Evolutionary conservation across 2,888 invertebrate species (phyloP).

Genomic region (Unio pictorum): DNA sequence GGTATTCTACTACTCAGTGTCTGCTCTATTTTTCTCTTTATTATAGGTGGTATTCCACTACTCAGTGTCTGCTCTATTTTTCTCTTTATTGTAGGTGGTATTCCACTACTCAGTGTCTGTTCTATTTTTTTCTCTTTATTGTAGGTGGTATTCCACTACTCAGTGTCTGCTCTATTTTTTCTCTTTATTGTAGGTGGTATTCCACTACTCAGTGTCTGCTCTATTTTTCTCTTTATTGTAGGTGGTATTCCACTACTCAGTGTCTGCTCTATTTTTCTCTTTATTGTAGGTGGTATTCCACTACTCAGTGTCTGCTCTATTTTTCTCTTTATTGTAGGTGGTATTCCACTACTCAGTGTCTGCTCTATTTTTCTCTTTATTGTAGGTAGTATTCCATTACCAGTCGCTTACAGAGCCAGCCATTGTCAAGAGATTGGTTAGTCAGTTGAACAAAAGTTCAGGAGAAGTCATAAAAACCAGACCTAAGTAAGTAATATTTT

Average conservation of each 20-base stretch:
- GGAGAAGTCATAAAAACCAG: constrained; percentile 92
- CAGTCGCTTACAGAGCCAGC: constrained; percentile 94
- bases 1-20: constrained; percentile 82
- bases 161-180: neutral
- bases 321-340: too few relatives aligned
- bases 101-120: constrained; percentile 80
- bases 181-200: constrained; percentile 75
- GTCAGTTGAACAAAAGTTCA: constrained; percentile 90
- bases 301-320: constrained; percentile 72
- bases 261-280: neutral
- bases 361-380: constrained; percentile 2
- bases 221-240: constrained; percentile 35
- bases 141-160: constrained; percentile 85
- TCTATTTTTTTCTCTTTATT: constrained; percentile 7
- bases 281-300: constrained; percentile 81
- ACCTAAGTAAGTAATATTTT: constrained; percentile 78
- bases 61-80: constrained; percentile 9
- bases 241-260: constrained; percentile 85
- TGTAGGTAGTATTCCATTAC: constrained; percentile 85
- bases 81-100: constrained; percentile 74
- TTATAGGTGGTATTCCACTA: constrained; percentile 85
- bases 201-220: constrained; percentile 79
- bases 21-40: neutral
- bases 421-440: constrained; percentile 86
- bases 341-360: too few relatives aligned